Evolutionary conservation across 2,113 vertebrate species (phyloP).

Genomic region (Heterochromis multidens): DNA sequence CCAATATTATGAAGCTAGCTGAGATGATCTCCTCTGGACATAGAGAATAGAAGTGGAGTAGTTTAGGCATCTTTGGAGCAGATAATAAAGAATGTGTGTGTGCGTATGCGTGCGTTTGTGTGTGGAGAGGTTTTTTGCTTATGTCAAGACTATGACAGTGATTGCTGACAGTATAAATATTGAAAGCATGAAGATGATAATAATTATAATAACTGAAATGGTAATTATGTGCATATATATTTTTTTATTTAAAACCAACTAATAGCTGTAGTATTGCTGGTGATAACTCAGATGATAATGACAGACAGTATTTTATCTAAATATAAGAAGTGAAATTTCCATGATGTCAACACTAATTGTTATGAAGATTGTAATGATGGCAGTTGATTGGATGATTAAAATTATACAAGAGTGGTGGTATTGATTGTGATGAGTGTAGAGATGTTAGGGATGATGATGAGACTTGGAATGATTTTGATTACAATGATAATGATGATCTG

Average conservation of each 20-base stretch:
- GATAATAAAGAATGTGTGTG: not conserved
- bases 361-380: not conserved
- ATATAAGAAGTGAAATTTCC: not conserved
- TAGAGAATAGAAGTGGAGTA: not conserved
- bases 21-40: not conserved
- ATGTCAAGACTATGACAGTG: not conserved
- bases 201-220: not conserved
- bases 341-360: not conserved
- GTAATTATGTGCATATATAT: not conserved
- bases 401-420: not conserved
- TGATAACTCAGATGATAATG: not conserved
- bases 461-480: not conserved
- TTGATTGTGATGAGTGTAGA: not conserved
- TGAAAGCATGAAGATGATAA: not conserved
- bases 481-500: not conserved
- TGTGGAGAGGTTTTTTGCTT: not conserved
- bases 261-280: not conserved
- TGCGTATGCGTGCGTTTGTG: not conserved
- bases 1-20: not conserved
- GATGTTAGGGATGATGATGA: not conserved
- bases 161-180: not conserved
- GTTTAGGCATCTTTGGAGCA: not conserved
- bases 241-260: not conserved
- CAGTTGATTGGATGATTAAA: not conserved
- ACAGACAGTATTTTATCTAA: not conserved